Percentiles rank a stretch among this genome's conserved stretches.
These are phyloP conservation scores for Sarcophaga bullata DNA, from an alignment of 1,140 invertebrate genomes.

Conservation along the genomic window DNA sequence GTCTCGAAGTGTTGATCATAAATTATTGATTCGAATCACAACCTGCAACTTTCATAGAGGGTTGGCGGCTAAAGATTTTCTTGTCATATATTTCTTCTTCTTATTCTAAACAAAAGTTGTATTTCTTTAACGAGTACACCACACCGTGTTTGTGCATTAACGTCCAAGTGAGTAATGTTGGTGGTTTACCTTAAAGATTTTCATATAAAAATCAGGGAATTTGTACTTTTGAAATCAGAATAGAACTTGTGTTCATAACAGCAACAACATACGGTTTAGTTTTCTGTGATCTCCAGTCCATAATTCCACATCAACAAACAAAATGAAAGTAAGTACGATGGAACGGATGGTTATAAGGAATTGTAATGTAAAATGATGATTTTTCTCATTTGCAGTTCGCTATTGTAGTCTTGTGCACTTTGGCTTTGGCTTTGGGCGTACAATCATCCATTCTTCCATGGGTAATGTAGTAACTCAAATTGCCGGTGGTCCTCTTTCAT, in stretches of 20 bases:
- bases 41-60: too few species aligned
- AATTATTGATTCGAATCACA: too few species aligned
- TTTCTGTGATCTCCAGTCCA: slow-evolving; percentile 23
- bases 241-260: slow-evolving; percentile 23
- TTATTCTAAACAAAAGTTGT: too few species aligned
- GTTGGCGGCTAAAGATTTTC: too few species aligned
- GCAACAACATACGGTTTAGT: slow-evolving; percentile 34
- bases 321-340: slow-evolving; percentile 32
- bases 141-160: not conserved
- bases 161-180: slow-evolving; percentile 19
- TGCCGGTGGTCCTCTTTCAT: slow-evolving; percentile 25
- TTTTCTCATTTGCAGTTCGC: slow-evolving; percentile 52
- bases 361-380: not conserved
- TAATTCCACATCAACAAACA: not conserved
- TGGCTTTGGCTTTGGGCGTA: slow-evolving; percentile 63
- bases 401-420: slow-evolving; percentile 54
- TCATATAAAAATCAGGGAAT: slow-evolving; percentile 15
- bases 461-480: not conserved
- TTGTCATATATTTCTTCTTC: too few species aligned
- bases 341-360: not conserved
- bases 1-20: too few species aligned
- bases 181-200: slow-evolving; percentile 13
- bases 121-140: too few species aligned
- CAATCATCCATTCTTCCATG: slow-evolving; percentile 56
- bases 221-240: slow-evolving; percentile 1